These are phyloP conservation scores for Melitaea cinxia DNA, from an alignment of 1,140 invertebrate species.

Conservation along the genomic window DNA sequence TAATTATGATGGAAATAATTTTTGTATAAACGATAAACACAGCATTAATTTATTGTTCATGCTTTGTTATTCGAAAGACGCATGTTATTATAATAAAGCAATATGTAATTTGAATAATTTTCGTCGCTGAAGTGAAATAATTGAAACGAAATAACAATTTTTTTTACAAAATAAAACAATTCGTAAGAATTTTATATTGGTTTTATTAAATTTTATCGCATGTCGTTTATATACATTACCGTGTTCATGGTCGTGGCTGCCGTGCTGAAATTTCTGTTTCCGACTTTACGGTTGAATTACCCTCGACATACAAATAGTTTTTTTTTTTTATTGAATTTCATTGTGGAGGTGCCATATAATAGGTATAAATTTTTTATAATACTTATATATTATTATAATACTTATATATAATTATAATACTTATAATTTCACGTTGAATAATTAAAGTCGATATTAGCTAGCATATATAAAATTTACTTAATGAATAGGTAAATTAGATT, in stretches of 20 bases:
- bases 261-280: constrained; percentile 21
- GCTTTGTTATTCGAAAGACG: too few species aligned
- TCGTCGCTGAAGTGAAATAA: background rate
- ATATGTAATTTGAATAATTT: background rate
- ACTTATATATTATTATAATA: background rate
- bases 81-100: background rate
- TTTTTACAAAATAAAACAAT: constrained; percentile 12
- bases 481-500: too few species aligned
- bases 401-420: too few species aligned
- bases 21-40: background rate
- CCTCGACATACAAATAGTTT: constrained; percentile 9
- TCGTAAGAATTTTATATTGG: constrained; percentile 21
- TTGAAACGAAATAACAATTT: background rate
- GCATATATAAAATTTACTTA: too few species aligned
- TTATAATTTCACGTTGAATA: too few species aligned
- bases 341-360: background rate
- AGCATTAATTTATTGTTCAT: background rate
- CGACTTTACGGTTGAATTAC: constrained; percentile 20
- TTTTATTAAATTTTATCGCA: constrained; percentile 25
- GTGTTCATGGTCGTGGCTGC: constrained; percentile 19
- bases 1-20: background rate
- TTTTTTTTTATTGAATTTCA: constrained; percentile 5
- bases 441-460: too few species aligned
- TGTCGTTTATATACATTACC: constrained; percentile 16
- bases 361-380: background rate